Evolutionary conservation across 2,113 vertebrate species (phyloP), one percentile per base, ranked within the genome.

Genomic region (Mastomys natalensis): DNA sequence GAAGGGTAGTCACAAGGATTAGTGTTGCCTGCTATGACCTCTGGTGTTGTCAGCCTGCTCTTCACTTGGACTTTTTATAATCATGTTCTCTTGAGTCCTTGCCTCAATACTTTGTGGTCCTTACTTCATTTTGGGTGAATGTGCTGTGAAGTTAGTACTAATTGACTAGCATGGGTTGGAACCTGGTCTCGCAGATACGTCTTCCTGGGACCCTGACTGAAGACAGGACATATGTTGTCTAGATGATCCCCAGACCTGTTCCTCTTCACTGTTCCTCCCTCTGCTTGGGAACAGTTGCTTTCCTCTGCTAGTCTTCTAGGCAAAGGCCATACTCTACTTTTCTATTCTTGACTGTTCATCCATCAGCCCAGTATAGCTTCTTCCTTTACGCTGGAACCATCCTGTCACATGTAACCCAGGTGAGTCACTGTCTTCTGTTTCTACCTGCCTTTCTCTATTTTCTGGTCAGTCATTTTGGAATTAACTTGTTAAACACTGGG

Each of bases 381-480:
- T 34, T 66, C 34, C 43, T 17, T 86, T 48, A 34, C 43, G 15
- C 43, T 26, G 31, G 37, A 81, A 53, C 31, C 31, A 21, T 53
- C 29, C 7, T 81, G 51, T 85, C 40, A 85, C 26, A 34, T 43
- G 64, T 16, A 43, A 64, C 40, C 26, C 60, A 45, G 26, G 11
- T 31, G 60, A 85, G 26, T 12, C 82, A 66, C 2, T 53, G 3
- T 64, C 45, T 95, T 60, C 21, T 78, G 58, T 89, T 34, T 66
- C 58, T 95, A n/a, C 68, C 48, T 40, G 64, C 51, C 55, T n/a
- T 87, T 40, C 60, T 92, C 77, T 60, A 45, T 95, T 95, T 43
- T 91, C 55, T 93, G 34, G 43, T 60, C 62, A 86, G 17, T 37
- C 74, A 87, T 80, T 89, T 58, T 77, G 53, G n/a, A 94, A 31